Conservation (phyloP, 2,888 invertebrate species). For the Leptinotarsa rubiginosa region DNA sequence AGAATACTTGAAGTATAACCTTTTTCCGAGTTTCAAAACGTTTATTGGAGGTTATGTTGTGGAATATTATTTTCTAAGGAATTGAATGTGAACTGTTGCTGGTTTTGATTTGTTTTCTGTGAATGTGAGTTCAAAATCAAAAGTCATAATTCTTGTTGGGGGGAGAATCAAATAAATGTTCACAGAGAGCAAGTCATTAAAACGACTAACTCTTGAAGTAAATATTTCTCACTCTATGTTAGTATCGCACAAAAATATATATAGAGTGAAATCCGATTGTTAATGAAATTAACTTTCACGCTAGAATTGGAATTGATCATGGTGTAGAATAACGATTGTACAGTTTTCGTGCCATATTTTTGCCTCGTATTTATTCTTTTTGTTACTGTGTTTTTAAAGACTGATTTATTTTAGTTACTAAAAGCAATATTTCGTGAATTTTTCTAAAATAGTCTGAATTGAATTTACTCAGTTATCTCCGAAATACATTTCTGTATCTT, state of each 20-base stretch:
- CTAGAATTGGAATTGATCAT: constrained; percentile 41
- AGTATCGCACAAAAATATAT: constrained; percentile 24
- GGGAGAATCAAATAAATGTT: background rate
- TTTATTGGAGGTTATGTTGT: background rate
- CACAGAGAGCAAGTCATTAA: background rate
- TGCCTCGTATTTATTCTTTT: constrained; percentile 27
- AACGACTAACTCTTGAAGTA: background rate
- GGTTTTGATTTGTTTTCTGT: background rate
- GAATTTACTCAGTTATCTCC: background rate
- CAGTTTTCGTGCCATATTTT: constrained; percentile 45
- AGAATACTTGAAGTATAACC: no score
- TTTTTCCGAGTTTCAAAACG: background rate
- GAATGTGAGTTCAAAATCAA: background rate
- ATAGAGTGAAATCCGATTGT: constrained; percentile 22
- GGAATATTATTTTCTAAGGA: background rate
- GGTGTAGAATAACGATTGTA: constrained; percentile 28
- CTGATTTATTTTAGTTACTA: constrained; percentile 37
- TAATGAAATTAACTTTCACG: constrained; percentile 24
- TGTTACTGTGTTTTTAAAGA: constrained; percentile 36
- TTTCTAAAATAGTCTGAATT: background rate
- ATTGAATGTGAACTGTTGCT: background rate
- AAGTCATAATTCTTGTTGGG: no score
- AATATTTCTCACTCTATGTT: constrained; percentile 3
- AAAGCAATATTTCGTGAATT: constrained; percentile 16
- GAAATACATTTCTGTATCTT: no score